These are phyloP conservation scores for Trissolcus basalis DNA, from an alignment of 1,140 invertebrate genomes.

Conservation along the genomic window DNA sequence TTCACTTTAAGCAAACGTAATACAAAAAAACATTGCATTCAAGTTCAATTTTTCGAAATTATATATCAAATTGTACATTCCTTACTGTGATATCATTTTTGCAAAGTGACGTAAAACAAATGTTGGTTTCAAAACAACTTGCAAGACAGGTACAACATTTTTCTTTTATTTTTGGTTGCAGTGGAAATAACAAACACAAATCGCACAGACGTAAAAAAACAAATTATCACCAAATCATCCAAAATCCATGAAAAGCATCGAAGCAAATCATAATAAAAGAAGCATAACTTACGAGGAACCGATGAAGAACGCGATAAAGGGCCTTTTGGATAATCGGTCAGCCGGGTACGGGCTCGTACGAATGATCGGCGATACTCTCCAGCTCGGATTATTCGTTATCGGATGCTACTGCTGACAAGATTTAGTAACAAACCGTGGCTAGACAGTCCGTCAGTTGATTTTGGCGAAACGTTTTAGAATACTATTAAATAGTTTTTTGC, in stretches of 20 bases:
- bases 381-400: slow-evolving; percentile 69
- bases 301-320: slow-evolving; percentile 74
- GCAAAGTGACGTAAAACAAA: no score
- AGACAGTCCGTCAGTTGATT: slow-evolving; percentile 61
- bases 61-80: no score
- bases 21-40: neutral
- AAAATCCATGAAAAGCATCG: slow-evolving; percentile 65
- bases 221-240: slow-evolving; percentile 36
- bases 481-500: slow-evolving; percentile 35
- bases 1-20: slow-evolving; percentile 8
- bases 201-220: slow-evolving; percentile 2
- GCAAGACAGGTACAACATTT: no score
- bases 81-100: no score
- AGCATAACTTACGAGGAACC: slow-evolving; percentile 77
- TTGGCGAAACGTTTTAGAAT: slow-evolving; percentile 55
- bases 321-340: slow-evolving; percentile 70
- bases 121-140: no score
- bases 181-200: no score
- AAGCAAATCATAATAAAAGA: slow-evolving; percentile 78
- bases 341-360: slow-evolving; percentile 67
- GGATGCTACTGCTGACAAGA: slow-evolving; percentile 62
- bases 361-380: slow-evolving; percentile 70
- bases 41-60: no score
- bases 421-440: slow-evolving; percentile 48
- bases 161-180: no score